Evolutionary conservation across 2,113 vertebrate species (phyloP).

Genomic region (Zosterops lateralis): DNA sequence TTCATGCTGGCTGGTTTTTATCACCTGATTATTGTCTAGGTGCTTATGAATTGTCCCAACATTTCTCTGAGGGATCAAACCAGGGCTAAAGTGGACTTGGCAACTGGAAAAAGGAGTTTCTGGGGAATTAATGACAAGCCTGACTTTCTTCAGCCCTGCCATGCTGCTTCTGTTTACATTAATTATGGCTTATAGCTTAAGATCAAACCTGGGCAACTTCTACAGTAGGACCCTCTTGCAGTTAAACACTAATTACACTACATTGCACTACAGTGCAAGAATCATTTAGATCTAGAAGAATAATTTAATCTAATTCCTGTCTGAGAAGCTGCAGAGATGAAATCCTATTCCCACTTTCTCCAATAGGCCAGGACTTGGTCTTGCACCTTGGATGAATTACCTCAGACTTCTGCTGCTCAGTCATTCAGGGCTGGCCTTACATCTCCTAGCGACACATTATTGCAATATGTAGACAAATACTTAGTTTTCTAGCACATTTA

Average conservation of each 20-base stretch:
- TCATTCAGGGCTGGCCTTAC: not conserved
- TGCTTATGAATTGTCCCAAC: constrained; percentile 23
- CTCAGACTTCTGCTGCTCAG: not conserved
- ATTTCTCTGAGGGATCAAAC: not conserved
- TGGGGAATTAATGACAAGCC: not conserved
- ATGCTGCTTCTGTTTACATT: not conserved
- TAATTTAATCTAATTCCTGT: not conserved
- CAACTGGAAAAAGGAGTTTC: constrained; percentile 8
- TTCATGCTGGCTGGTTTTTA: constrained; percentile 50
- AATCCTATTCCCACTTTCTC: not conserved
- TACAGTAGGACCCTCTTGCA: not conserved
- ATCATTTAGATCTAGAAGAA: not conserved
- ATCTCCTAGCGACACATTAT: fast-evolving
- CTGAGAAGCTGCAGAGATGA: not conserved
- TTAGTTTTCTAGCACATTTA: not conserved
- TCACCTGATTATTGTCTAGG: constrained; percentile 57
- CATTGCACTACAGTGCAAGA: not conserved
- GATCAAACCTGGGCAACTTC: not conserved
- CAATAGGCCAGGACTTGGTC: not conserved
- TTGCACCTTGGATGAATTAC: not conserved
- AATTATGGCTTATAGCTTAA: not conserved
- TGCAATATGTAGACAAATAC: not conserved
- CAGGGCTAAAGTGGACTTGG: not conserved
- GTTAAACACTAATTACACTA: not conserved
- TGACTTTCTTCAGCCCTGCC: not conserved